phyloP scores from a whole-genome alignment of 2,797 vertebrate species.

The Florisuga fusca region DNA sequence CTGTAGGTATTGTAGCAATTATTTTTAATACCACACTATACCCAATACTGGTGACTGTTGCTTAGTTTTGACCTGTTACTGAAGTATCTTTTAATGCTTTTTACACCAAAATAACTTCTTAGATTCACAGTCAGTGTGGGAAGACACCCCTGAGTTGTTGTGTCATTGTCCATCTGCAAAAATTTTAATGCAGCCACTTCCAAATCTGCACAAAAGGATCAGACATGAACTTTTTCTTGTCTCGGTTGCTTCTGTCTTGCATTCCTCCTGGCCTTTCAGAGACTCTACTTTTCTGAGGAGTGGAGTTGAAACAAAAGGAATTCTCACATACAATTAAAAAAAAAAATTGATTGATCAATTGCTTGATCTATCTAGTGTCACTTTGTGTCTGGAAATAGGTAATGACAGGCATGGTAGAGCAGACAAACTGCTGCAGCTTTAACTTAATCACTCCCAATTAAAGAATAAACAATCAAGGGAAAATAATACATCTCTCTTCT shows the following conservation, averaged over 20 bases:
- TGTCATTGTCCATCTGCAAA: not conserved
- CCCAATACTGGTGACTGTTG: not conserved
- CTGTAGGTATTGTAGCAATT: not conserved
- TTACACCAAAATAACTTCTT: not conserved
- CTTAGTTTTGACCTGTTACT: not conserved
- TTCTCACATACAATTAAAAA: not conserved
- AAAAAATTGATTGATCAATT: too few relatives aligned
- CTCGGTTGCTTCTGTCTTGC: not conserved
- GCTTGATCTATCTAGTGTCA: not conserved
- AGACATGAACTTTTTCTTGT: not conserved
- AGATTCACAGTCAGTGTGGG: rapidly evolving
- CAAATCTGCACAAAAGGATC: not conserved
- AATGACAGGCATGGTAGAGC: not conserved
- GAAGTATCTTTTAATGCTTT: not conserved
- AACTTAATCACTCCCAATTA: not conserved
- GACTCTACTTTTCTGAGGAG: not conserved
- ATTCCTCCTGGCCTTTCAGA: not conserved
- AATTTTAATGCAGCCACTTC: not conserved
- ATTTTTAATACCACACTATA: not conserved
- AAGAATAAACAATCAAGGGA: not conserved
- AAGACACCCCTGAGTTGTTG: not conserved
- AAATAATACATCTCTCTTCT: not conserved
- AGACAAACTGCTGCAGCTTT: not conserved
- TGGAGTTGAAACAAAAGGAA: not conserved
- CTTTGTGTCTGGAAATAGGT: not conserved